phyloP scores from a whole-genome alignment of 2,797 vertebrate species.

The Semaprochilodus insignis region DNA sequence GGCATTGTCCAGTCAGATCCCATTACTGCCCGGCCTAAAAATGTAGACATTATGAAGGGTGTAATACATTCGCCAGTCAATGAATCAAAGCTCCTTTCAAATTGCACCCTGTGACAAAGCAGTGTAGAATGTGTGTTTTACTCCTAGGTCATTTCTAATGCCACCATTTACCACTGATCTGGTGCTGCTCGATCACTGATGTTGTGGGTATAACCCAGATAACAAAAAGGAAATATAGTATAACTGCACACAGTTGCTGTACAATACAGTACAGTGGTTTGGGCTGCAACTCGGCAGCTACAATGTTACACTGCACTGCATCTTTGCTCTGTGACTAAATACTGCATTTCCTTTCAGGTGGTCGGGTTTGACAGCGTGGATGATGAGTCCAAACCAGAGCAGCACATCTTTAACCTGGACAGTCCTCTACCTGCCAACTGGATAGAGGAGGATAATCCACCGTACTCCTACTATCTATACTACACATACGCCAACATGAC shows the following conservation, averaged over 20 bases:
- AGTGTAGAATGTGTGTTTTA: neutral
- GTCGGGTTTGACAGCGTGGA: constrained; percentile 98
- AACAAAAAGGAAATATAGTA: neutral
- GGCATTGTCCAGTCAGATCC: neutral
- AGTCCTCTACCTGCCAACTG: constrained; percentile 92
- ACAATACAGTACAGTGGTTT: neutral
- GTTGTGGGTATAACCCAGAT: neutral
- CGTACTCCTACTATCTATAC: constrained; percentile 98
- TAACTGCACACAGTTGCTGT: neutral
- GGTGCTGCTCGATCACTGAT: neutral
- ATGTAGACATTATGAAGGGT: neutral
- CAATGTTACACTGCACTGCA: neutral
- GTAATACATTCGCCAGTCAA: neutral
- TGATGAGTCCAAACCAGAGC: constrained; percentile 96
- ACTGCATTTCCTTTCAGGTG: constrained; percentile 77
- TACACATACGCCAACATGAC: constrained; percentile 98
- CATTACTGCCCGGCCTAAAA: neutral
- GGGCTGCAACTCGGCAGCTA: neutral
- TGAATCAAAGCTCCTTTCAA: too few relatives aligned
- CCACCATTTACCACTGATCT: neutral
- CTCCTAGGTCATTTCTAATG: too few relatives aligned
- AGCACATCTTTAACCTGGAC: constrained; percentile 96
- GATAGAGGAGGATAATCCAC: constrained; percentile 94
- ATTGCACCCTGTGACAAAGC: neutral
- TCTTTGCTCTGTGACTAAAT: constrained; percentile 23